Conservation (phyloP, 2,797 vertebrate genomes). For the Tangara arthus region DNA sequence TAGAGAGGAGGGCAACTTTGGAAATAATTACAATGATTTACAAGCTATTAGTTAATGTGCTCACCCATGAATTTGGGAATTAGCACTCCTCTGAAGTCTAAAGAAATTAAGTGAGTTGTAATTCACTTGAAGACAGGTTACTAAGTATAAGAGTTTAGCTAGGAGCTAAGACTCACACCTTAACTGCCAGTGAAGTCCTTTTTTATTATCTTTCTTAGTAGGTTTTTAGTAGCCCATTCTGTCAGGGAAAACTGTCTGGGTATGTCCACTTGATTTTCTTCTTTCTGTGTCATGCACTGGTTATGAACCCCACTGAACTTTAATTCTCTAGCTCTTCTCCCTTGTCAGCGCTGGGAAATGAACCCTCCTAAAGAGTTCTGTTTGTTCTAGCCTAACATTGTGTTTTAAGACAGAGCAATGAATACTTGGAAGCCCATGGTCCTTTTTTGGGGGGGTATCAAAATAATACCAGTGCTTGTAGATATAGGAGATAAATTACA, state of each 20-base stretch:
- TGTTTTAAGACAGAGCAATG: neutral
- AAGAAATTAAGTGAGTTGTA: neutral
- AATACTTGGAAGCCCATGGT: neutral
- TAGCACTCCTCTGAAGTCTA: neutral
- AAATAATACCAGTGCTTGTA: neutral
- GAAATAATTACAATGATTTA: neutral
- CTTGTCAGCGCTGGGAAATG: neutral
- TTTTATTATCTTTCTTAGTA: neutral
- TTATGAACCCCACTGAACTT: neutral
- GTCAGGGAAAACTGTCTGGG: neutral
- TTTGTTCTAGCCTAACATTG: neutral
- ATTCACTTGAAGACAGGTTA: neutral
- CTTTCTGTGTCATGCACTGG: neutral
- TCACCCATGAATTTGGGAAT: neutral
- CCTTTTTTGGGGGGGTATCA: neutral
- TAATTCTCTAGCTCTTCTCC: neutral
- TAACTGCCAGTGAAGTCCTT: neutral
- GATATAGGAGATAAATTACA: neutral
- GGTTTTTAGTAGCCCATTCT: neutral
- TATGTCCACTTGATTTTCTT: neutral
- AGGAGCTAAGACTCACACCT: neutral
- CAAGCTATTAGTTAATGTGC: neutral
- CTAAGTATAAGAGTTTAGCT: neutral
- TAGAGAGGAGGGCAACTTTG: neutral
- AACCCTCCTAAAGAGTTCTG: neutral